Percentiles rank a stretch among this genome's conserved stretches.
phyloP scores from a whole-genome alignment of 2,113 vertebrate species.

The Anhinga rufa region DNA sequence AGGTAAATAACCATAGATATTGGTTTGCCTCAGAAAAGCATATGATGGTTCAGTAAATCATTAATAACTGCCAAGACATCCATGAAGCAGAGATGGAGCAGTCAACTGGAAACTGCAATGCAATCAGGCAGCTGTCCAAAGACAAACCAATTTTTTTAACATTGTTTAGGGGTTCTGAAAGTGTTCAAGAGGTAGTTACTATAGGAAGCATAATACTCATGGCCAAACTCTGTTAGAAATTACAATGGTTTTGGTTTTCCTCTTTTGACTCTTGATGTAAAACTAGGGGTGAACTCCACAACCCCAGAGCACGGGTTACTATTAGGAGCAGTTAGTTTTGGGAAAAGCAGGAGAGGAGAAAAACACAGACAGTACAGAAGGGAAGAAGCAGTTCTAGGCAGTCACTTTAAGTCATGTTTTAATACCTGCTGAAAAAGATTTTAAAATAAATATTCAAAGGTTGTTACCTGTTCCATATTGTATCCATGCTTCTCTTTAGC shows the following conservation, averaged over 20 bases:
- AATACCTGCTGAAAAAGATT: neutral
- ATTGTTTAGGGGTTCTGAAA: neutral
- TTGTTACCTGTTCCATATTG: constrained; percentile 94
- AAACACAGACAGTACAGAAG: neutral
- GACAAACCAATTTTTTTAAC: neutral
- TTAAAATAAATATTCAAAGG: neutral
- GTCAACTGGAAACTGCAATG: constrained; percentile 11
- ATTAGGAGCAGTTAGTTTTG: neutral
- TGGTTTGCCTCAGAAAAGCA: neutral
- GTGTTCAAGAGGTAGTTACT: neutral
- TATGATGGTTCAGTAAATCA: neutral
- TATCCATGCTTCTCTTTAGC: constrained; percentile 97
- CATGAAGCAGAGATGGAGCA: neutral
- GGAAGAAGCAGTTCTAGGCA: neutral
- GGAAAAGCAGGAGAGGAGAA: neutral
- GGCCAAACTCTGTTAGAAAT: neutral
- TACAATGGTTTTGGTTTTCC: neutral
- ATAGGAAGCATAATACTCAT: neutral
- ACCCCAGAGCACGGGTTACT: neutral
- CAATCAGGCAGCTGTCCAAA: constrained; percentile 4
- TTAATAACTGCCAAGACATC: constrained; percentile 14
- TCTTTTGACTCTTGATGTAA: neutral
- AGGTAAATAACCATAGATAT: neutral
- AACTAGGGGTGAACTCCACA: neutral
- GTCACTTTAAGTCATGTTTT: neutral